Conservation (phyloP, 2,113 vertebrate genomes). For the Cephalopterus ornatus region DNA sequence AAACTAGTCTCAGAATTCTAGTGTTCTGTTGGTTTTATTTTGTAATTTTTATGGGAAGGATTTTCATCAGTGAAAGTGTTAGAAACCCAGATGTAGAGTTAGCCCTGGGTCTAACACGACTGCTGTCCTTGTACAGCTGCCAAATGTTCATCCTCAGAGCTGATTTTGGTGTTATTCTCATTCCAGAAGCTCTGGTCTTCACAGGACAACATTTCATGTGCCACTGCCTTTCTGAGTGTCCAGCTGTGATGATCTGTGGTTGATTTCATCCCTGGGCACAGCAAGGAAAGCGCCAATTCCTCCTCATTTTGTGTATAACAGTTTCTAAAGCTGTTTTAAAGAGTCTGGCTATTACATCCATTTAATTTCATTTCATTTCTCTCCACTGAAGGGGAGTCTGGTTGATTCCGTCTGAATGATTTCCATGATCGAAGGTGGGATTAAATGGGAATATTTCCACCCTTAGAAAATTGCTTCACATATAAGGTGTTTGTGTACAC, state of each 20-base stretch:
- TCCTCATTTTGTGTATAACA: not conserved
- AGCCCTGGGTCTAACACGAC: not conserved
- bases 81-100: not conserved
- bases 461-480: accelerated
- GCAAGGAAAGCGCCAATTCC: not conserved
- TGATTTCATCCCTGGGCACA: not conserved
- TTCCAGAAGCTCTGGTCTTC: not conserved
- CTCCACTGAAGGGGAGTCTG: not conserved
- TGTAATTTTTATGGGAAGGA: not conserved
- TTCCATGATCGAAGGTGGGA: not conserved
- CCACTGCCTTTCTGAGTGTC: not conserved
- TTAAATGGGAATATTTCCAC: not conserved
- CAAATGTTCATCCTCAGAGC: not conserved
- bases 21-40: not conserved
- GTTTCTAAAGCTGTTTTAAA: not conserved
- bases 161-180: not conserved
- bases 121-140: not conserved
- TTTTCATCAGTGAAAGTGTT: not conserved
- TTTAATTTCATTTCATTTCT: not conserved
- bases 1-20: not conserved
- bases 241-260: not conserved
- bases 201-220: not conserved
- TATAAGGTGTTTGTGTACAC: not conserved
- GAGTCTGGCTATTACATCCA: not conserved
- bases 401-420: not conserved